phyloP scores from a whole-genome alignment of 1,140 invertebrate genomes.

The Melitaea cinxia region DNA sequence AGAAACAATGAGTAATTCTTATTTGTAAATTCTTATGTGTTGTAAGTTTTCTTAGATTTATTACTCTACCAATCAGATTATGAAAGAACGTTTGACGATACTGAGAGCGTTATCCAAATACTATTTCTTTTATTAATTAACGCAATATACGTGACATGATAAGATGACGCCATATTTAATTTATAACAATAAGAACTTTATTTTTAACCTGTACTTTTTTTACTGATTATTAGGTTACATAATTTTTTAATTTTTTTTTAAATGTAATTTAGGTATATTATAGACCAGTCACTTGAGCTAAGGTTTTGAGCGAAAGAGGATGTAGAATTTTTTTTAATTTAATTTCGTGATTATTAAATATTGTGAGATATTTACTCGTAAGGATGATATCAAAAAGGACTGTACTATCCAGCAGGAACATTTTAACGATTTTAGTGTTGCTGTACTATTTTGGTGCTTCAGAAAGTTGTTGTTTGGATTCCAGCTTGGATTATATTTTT shows the following conservation, averaged over 20 bases:
- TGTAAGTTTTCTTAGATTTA: not conserved
- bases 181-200: constrained; percentile 18
- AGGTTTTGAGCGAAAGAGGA: constrained; percentile 1
- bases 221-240: constrained; percentile 11
- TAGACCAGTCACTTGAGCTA: constrained; percentile 1
- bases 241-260: not conserved
- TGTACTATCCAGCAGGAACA: constrained; percentile 19
- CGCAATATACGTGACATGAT: constrained; percentile 58
- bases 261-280: constrained; percentile 1
- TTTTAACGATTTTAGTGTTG: constrained; percentile 41
- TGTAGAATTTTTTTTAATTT: not conserved
- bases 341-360: constrained; percentile 3
- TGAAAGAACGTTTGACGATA: constrained; percentile 3
- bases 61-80: constrained; percentile 4
- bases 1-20: not conserved
- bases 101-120: constrained; percentile 4
- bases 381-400: constrained; percentile 16
- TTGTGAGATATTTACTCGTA: not conserved
- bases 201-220: constrained; percentile 20
- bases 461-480: constrained; percentile 52
- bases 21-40: not conserved
- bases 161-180: constrained; percentile 36
- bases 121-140: constrained; percentile 22
- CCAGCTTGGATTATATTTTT: constrained; percentile 56
- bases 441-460: constrained; percentile 47